Evolutionary conservation across 2,888 invertebrate species (phyloP).

Genomic region (Agapostemon virescens): DNA sequence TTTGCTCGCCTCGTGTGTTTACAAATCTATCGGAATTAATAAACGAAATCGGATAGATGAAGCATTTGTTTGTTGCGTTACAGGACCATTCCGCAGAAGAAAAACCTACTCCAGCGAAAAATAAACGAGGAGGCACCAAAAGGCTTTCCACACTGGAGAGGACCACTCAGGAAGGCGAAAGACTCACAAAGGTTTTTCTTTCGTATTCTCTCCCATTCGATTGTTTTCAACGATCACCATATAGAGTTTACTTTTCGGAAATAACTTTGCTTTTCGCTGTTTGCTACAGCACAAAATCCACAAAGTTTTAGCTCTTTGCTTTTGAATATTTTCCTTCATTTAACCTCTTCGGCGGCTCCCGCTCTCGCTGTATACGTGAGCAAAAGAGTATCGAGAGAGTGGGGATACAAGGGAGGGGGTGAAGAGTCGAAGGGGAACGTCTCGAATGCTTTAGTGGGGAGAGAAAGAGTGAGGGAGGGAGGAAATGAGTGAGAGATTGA

Average conservation of each 20-base stretch:
- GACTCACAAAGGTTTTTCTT: conserved; percentile 80
- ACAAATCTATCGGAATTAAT: neutral
- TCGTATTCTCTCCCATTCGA: neutral
- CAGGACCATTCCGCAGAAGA: conserved; percentile 77
- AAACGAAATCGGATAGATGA: neutral
- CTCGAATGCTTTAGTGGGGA: conserved; percentile 43
- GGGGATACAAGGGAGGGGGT: conserved; percentile 47
- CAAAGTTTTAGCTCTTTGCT: conserved; percentile 46
- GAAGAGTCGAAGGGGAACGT: conserved; percentile 44
- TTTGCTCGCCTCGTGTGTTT: neutral
- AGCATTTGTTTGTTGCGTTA: no score
- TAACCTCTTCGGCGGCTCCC: conserved; percentile 63
- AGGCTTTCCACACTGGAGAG: conserved; percentile 81
- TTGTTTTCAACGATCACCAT: neutral
- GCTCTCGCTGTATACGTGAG: conserved; percentile 51
- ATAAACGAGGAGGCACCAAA: conserved; percentile 81
- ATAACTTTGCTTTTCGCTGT: neutral
- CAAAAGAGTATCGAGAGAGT: conserved; percentile 50
- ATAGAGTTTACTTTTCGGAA: conserved; percentile 17
- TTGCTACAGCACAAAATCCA: conserved; percentile 33
- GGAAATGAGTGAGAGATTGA: no score
- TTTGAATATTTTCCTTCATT: conserved; percentile 64
- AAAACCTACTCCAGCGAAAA: conserved; percentile 78
- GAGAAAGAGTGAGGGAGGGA: no score
- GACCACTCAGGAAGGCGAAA: conserved; percentile 82